These are phyloP conservation scores for Bombus breviceps DNA, from an alignment of 1,140 invertebrate genomes.

Conservation along the genomic window DNA sequence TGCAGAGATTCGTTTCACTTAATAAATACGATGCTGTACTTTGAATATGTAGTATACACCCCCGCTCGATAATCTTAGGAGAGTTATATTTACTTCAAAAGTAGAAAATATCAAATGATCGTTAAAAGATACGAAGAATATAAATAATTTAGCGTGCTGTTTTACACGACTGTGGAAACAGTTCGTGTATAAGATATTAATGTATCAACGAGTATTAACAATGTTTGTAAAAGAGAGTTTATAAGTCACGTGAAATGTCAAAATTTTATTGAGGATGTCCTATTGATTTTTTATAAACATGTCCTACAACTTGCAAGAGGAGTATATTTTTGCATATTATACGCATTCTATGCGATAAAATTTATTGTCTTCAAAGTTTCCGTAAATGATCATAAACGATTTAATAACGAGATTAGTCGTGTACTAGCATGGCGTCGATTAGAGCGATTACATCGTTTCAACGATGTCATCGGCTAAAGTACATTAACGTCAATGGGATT, in stretches of 20 bases:
- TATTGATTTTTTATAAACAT: too few relatives aligned
- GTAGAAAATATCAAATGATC: too few relatives aligned
- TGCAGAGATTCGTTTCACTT: neutral
- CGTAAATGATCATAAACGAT: neutral
- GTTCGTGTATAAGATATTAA: neutral
- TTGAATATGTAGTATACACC: neutral
- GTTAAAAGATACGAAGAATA: too few relatives aligned
- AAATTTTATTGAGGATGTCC: too few relatives aligned
- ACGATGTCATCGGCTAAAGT: neutral
- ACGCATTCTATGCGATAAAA: too few relatives aligned
- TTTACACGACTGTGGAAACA: neutral
- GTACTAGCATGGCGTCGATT: neutral
- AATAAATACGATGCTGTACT: neutral
- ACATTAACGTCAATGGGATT: slow-evolving; percentile 29
- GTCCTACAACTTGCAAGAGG: too few relatives aligned
- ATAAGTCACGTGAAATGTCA: neutral
- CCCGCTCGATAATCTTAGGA: neutral
- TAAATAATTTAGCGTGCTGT: too few relatives aligned
- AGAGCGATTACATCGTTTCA: neutral
- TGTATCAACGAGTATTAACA: too few relatives aligned
- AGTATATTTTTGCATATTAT: too few relatives aligned
- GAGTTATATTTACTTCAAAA: neutral
- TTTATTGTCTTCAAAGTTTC: too few relatives aligned
- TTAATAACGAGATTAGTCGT: slow-evolving; percentile 14
- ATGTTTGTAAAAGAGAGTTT: neutral